These are phyloP conservation scores for Kradibia gibbosae DNA, from an alignment of 1,140 invertebrate genomes.

Conservation along the genomic window DNA sequence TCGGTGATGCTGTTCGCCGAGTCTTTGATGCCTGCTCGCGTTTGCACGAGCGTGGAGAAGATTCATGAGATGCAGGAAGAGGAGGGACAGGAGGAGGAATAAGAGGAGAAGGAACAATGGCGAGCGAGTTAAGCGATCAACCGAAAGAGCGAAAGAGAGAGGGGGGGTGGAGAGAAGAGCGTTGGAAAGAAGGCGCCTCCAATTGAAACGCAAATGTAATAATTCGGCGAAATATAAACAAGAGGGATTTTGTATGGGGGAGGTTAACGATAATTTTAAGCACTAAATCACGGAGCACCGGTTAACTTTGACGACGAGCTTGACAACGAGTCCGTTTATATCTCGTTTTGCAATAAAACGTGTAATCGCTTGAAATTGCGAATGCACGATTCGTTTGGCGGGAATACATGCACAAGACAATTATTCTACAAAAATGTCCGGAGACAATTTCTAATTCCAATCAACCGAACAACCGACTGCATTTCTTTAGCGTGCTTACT, in stretches of 20 bases:
- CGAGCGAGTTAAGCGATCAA: background rate
- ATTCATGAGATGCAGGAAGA: constrained; percentile 2
- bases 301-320: background rate
- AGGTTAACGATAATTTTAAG: background rate
- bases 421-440: constrained; percentile 30
- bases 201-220: background rate
- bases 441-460: constrained; percentile 38
- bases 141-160: background rate
- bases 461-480: background rate
- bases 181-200: background rate
- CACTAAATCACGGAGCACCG: background rate
- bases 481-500: constrained; percentile 34
- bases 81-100: background rate
- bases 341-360: too few species aligned
- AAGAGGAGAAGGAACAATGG: background rate
- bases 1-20: background rate
- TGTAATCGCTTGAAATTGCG: background rate
- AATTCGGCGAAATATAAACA: background rate
- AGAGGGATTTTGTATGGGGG: background rate
- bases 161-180: background rate
- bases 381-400: background rate
- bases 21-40: background rate
- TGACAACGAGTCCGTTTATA: background rate
- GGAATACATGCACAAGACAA: background rate
- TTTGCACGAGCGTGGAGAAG: background rate